Conservation (phyloP, 2,888 invertebrate genomes). For the Brachypterus glaber region DNA sequence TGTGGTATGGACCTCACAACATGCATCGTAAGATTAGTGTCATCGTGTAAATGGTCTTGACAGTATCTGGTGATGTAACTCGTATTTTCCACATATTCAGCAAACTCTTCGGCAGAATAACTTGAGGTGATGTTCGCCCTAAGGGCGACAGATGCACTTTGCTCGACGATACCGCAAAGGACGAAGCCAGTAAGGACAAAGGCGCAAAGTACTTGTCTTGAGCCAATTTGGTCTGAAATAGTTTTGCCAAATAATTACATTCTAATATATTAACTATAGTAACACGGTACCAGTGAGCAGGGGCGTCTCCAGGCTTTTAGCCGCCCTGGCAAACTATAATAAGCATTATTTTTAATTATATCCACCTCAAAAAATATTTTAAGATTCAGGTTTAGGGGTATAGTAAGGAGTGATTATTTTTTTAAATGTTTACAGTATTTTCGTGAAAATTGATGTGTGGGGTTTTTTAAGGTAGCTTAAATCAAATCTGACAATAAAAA, state of each 20-base stretch:
- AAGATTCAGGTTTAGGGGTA: too few species aligned
- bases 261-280: not conserved
- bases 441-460: too few species aligned
- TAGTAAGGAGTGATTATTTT: too few species aligned
- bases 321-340: not conserved
- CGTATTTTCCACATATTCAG: slow-evolving; percentile 43
- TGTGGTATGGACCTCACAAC: slow-evolving; percentile 40
- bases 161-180: slow-evolving; percentile 48
- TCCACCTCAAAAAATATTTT: too few species aligned
- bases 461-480: too few species aligned
- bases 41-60: slow-evolving; percentile 30
- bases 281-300: too few species aligned
- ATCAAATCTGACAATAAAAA: too few species aligned
- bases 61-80: slow-evolving; percentile 42
- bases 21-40: slow-evolving; percentile 26
- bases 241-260: slow-evolving; percentile 1
- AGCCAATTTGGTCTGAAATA: slow-evolving; percentile 38
- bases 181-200: slow-evolving; percentile 48
- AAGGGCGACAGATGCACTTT: slow-evolving; percentile 47
- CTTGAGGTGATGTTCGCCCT: slow-evolving; percentile 42
- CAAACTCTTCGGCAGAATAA: slow-evolving; percentile 41
- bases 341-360: not conserved
- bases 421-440: too few species aligned
- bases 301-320: too few species aligned
- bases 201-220: slow-evolving; percentile 44